phyloP scores from a whole-genome alignment of 2,113 vertebrate genomes.

The Lagopus muta region DNA sequence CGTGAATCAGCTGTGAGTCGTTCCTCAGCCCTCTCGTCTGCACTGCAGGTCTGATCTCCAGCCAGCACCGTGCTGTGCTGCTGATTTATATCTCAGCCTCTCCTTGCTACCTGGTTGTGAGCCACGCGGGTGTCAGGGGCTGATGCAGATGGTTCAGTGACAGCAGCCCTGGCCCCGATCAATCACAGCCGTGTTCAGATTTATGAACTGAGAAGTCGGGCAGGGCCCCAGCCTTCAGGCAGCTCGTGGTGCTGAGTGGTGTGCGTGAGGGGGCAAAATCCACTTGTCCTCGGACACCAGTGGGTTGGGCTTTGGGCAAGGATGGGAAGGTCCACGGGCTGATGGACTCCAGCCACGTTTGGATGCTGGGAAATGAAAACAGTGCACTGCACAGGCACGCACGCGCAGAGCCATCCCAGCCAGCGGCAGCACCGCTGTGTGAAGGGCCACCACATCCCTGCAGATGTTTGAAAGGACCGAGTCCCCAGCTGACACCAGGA shows the following conservation, averaged over 20 bases:
- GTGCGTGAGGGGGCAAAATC: neutral
- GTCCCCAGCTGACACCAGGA: no score
- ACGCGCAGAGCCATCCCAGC: neutral
- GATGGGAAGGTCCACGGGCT: neutral
- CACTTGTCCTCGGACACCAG: neutral
- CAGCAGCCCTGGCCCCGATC: neutral
- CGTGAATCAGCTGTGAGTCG: neutral
- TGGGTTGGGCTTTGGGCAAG: neutral
- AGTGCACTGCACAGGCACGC: neutral
- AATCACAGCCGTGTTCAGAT: neutral
- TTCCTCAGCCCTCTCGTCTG: neutral
- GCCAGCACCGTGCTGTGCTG: rapidly evolving
- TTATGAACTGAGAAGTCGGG: neutral
- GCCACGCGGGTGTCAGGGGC: neutral
- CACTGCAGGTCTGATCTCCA: rapidly evolving
- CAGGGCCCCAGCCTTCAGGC: neutral
- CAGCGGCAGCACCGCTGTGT: rapidly evolving
- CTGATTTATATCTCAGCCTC: neutral
- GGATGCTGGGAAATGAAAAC: neutral
- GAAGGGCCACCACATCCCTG: rapidly evolving
- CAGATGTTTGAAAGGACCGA: neutral
- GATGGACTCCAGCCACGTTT: neutral
- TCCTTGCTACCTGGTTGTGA: neutral
- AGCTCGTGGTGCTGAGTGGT: rapidly evolving
- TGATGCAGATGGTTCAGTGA: neutral